Conservation (phyloP, 2,797 vertebrate species). For the Syndactyla subalaris region DNA sequence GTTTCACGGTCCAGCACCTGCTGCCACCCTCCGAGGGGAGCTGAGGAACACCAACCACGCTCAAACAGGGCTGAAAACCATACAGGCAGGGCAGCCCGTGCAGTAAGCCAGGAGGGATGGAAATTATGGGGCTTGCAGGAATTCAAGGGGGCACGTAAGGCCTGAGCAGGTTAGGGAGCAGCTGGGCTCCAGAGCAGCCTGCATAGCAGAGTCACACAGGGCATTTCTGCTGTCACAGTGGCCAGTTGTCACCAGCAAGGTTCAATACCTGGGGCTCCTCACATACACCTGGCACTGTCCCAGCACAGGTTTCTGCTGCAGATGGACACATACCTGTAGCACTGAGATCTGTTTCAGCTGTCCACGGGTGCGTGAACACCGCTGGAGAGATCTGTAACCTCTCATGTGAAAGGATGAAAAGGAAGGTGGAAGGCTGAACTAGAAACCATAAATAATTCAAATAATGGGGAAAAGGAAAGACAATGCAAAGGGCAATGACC, state of each 20-base stretch:
- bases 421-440: background rate
- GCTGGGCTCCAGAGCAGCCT: background rate
- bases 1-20: background rate
- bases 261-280: background rate
- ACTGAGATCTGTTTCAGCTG: background rate
- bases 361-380: accelerated
- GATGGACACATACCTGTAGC: accelerated
- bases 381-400: background rate
- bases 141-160: background rate
- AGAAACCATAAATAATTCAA: accelerated
- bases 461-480: background rate
- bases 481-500: background rate
- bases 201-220: accelerated
- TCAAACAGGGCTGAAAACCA: background rate
- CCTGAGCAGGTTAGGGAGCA: background rate
- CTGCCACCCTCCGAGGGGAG: background rate
- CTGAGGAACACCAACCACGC: background rate
- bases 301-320: background rate
- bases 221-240: accelerated
- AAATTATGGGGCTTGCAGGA: background rate
- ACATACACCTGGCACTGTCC: accelerated
- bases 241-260: background rate
- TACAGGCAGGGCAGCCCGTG: background rate
- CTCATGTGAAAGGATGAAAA: background rate
- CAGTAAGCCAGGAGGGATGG: background rate